Percentiles rank a stretch among this genome's conserved stretches.
Conservation (phyloP, 1,140 invertebrate genomes). For the Brachystomella parvula region DNA sequence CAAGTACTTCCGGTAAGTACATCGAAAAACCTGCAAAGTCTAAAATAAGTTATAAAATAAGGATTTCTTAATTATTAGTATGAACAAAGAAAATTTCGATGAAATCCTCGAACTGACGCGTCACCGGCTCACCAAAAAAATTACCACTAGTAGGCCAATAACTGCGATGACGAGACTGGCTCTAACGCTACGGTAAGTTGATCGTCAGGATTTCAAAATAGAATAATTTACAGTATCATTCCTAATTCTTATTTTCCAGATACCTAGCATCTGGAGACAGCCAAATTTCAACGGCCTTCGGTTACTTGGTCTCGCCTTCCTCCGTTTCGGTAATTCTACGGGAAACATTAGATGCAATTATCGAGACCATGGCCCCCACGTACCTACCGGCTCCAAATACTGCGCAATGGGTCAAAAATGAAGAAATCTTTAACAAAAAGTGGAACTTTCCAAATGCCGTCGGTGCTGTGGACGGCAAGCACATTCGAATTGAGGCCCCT, state of each 20-base stretch:
- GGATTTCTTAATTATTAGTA: no score
- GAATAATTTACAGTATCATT: no score
- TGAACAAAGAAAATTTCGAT: slow-evolving; percentile 8
- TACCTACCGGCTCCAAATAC: slow-evolving; percentile 35
- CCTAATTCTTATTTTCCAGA: no score
- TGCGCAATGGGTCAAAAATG: slow-evolving; percentile 39
- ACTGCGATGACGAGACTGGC: neutral
- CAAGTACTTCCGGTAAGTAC: no score
- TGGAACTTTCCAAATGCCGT: slow-evolving; percentile 41
- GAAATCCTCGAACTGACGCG: neutral
- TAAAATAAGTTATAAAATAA: no score
- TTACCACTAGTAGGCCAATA: neutral
- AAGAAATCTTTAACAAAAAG: slow-evolving; percentile 37
- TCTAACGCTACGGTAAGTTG: slow-evolving; percentile 5
- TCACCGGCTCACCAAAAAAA: neutral
- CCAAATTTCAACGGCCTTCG: slow-evolving; percentile 4
- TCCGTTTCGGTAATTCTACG: slow-evolving; percentile 1
- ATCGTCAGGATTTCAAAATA: no score
- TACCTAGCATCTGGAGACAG: slow-evolving; percentile 20
- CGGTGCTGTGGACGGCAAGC: slow-evolving; percentile 42
- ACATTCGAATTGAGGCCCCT: slow-evolving; percentile 37
- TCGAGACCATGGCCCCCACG: neutral
- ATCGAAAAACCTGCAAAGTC: no score
- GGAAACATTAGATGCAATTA: slow-evolving; percentile 15
- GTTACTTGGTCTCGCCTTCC: slow-evolving; percentile 9